Evolutionary conservation across 2,888 invertebrate genomes (phyloP).

Genomic region (Spatulosminthurus flaviceps): DNA sequence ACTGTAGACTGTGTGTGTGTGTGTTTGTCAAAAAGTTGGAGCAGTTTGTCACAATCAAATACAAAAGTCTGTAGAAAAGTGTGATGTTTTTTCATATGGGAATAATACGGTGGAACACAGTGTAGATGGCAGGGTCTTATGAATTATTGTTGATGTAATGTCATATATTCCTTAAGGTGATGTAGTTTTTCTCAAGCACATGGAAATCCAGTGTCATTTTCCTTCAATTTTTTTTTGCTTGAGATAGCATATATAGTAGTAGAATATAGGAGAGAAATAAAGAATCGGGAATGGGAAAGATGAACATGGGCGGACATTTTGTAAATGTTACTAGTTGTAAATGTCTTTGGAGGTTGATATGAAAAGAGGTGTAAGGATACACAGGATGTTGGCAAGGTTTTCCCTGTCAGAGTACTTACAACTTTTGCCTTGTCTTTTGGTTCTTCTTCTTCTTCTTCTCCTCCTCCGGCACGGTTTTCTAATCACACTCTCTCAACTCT

Average conservation of each 20-base stretch:
- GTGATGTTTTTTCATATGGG: too few species aligned
- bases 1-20: too few species aligned
- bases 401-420: background rate
- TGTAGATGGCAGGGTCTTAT: background rate
- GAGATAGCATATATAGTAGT: too few species aligned
- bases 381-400: conserved; percentile 13
- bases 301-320: conserved; percentile 23
- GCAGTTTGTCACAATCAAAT: background rate
- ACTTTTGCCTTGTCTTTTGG: too few species aligned
- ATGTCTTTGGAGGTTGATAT: conserved; percentile 5
- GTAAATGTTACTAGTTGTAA: background rate
- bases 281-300: conserved; percentile 2
- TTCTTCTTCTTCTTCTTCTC: background rate
- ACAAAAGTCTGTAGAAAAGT: too few species aligned
- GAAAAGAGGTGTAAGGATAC: background rate
- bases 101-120: too few species aligned
- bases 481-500: background rate
- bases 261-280: too few species aligned
- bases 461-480: conserved; percentile 4
- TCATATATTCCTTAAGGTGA: background rate
- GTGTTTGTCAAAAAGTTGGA: background rate
- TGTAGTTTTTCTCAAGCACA: background rate
- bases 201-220: conserved; percentile 5
- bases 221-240: too few species aligned
- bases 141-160: conserved; percentile 26